Evolutionary conservation across 53 echinoderm and acorn worm genomes (phyloP).

Genomic region (Actinopyga echinites): DNA sequence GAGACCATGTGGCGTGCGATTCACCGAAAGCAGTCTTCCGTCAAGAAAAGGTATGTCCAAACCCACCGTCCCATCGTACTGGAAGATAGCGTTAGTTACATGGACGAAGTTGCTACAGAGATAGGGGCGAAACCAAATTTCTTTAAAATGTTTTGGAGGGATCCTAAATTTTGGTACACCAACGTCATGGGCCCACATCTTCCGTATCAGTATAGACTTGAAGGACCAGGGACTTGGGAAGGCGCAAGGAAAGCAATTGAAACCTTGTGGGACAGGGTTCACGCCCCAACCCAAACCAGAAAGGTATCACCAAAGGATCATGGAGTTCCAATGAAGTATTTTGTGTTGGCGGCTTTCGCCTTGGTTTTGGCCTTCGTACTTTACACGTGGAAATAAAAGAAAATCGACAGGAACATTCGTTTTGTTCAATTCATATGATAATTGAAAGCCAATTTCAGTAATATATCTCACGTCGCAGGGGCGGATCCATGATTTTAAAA

Average conservation of each 20-base stretch:
- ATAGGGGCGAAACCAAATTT: slow-evolving; percentile 71
- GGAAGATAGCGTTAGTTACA: slow-evolving; percentile 67
- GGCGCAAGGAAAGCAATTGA: slow-evolving; percentile 75
- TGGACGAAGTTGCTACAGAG: slow-evolving; percentile 62
- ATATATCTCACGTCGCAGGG: no score
- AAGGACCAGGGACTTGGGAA: slow-evolving; percentile 75
- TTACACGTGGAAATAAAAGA: no score
- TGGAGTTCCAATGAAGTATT: no score
- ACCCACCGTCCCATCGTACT: slow-evolving; percentile 74
- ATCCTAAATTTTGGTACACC: slow-evolving; percentile 54
- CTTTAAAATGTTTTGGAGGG: slow-evolving; percentile 45
- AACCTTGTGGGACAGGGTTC: slow-evolving; percentile 63
- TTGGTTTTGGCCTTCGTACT: no score
- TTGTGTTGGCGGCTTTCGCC: no score
- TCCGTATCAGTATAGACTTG: slow-evolving; percentile 73
- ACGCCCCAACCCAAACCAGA: slow-evolving; percentile 49
- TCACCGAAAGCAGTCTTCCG: slow-evolving; percentile 36
- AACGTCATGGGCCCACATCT: slow-evolving; percentile 61
- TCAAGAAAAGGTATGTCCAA: slow-evolving; percentile 56
- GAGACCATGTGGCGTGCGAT: slow-evolving; percentile 58
- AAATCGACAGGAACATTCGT: no score
- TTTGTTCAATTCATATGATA: no score
- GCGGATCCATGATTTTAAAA: no score
- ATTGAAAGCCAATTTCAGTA: no score
- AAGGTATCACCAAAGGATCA: neutral